Conservation (phyloP, 2,888 invertebrate species). For the Pandemis cinnamomeana region DNA sequence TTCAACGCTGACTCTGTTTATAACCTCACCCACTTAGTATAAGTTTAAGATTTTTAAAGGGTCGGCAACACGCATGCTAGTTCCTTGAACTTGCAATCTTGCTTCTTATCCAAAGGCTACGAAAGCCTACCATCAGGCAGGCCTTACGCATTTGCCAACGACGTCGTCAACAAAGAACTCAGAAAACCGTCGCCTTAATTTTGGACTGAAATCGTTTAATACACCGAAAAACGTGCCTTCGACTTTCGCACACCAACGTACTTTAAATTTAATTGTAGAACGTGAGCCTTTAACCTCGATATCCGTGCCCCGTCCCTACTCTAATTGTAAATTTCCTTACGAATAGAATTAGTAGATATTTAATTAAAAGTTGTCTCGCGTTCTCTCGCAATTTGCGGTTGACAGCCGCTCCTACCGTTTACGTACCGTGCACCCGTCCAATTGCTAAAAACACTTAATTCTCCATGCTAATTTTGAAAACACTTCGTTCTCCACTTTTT, state of each 20-base stretch:
- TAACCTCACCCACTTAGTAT: too few species aligned
- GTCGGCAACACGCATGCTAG: too few species aligned
- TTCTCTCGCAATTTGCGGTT: slow-evolving; percentile 58
- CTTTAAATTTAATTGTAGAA: neutral
- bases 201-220: neutral
- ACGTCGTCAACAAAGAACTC: too few species aligned
- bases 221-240: neutral
- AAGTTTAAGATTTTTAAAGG: too few species aligned
- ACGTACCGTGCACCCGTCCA: slow-evolving; percentile 13
- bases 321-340: slow-evolving; percentile 72
- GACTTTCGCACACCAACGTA: neutral
- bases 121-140: too few species aligned
- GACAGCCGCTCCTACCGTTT: slow-evolving; percentile 52
- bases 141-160: too few species aligned
- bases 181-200: too few species aligned
- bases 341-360: slow-evolving; percentile 72
- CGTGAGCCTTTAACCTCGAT: neutral
- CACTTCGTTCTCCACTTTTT: neutral
- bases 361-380: slow-evolving; percentile 77
- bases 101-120: too few species aligned
- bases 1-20: too few species aligned
- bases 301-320: slow-evolving; percentile 54
- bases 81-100: too few species aligned
- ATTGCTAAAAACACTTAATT: slow-evolving; percentile 19
- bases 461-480: neutral